A percentile compares a stretch with the other conserved stretches of the same genome.
Evolutionary conservation across 2,888 invertebrate species (phyloP).

Genomic region (Clitarchus hookeri): DNA sequence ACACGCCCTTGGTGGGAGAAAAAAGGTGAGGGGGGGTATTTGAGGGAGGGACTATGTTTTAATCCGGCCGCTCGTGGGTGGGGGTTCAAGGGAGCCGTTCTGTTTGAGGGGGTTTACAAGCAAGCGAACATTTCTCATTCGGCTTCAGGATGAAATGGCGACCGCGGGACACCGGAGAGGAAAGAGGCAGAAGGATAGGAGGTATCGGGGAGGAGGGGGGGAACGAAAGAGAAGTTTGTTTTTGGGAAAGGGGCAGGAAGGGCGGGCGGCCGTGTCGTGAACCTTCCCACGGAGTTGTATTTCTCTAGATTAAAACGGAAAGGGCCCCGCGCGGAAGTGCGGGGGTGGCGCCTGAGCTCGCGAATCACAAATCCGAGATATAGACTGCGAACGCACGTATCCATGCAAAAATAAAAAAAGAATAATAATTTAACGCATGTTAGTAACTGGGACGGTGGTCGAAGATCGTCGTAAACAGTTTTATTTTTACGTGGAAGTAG

Average conservation of each 20-base stretch:
- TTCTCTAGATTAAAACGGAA: not conserved
- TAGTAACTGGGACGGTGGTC: too few species aligned
- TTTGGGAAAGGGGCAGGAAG: too few species aligned
- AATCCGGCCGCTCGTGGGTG: not conserved
- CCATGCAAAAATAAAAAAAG: not conserved
- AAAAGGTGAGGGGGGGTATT: not conserved
- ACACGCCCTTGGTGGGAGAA: not conserved
- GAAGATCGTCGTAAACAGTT: too few species aligned
- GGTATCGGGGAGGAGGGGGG: not conserved
- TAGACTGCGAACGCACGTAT: not conserved
- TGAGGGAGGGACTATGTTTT: not conserved
- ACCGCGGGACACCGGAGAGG: not conserved
- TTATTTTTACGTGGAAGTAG: too few species aligned
- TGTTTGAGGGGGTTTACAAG: conserved; percentile 1
- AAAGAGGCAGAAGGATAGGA: not conserved
- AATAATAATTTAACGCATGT: too few species aligned
- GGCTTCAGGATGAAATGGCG: not conserved
- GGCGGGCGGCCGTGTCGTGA: not conserved
- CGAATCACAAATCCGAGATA: not conserved
- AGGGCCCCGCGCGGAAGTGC: not conserved
- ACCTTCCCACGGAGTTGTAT: not conserved
- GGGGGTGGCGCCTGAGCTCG: not conserved
- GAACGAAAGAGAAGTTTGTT: too few species aligned
- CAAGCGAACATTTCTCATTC: conserved; percentile 9
- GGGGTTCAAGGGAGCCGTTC: not conserved